Evolutionary conservation across 2,888 invertebrate genomes (phyloP), one percentile per base, ranked within the genome.

Genomic region (Drosophila mimetica): DNA sequence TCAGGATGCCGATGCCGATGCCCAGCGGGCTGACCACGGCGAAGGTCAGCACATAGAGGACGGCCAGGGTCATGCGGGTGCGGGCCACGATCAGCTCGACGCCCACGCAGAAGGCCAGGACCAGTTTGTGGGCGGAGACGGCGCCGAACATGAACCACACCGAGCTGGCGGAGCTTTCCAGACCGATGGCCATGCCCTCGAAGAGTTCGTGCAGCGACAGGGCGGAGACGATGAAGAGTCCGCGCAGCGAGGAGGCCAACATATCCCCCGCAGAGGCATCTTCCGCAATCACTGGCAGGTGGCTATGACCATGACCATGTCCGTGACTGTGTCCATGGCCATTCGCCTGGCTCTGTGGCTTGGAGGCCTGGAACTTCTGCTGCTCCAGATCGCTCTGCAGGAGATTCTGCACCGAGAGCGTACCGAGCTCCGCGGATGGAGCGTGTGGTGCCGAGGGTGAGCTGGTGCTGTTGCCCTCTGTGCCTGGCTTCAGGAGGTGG

Each of bases 31-130:
- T 96, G 0, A 97, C 96, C 2, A 96, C 91, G 1, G 96, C 96
- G 88, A 96, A 97, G 9, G 95, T 95, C 11, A 95, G 93, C 41
- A 96, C 94, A 90, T 96, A 96, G 2, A 95, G 90, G 5, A 95
- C 89, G 0, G 94, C 92, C 18, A 96, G 91, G 78, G 93, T 91
- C 4, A 93, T 93, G 74, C 93, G 94, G 0, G 96, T 95, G 47
- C 94, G 93, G 2, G 94, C 94, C 34, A 95, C 94, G 39, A 96
- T 94, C 53, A 97, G 91, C 89, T 97, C 96, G 13, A 97, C 94
- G 3, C 97, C 97, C 54, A 97, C 96, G 89, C 97, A 97, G 90
- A 97, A 97, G 0, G 97, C 96, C 69, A 97, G 95, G 13, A 97
- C 96, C 52, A 97, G 93, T 90, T 97, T 97, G 91, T 97, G 97